Evolutionary conservation across 30 jellyfish, hydroid and myxozoan species (phyloP), one percentile per base, ranked within the genome.

Genomic region (Sanderia malayensis): DNA sequence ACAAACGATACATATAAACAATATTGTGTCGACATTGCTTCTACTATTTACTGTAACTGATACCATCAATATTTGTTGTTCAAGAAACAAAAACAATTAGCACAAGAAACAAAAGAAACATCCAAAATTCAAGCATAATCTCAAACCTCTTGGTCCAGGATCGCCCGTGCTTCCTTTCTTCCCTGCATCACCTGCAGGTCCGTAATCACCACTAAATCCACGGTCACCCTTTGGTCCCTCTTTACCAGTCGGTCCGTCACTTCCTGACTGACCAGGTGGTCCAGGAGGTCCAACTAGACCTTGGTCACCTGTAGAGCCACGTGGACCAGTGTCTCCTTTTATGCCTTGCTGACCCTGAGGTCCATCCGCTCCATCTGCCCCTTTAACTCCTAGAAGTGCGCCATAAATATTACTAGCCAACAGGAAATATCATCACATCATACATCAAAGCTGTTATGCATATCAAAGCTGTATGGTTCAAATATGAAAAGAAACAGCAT

Each of bases 201-300:
- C 77, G 15, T 7, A 41, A 4, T 7, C 77, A 28, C 77, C 77
- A 33, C 61, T 27, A 4, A 69, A 31, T 4, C 77, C 77, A 4
- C 11, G 61, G 32, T 18, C 27, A 28, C 77, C 77, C 31, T 49
- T 49, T 24, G 4, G 8, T 15, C 97, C 97, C 4, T 26, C 58
- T 23, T 67, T 69, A 4, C 97, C 97, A 11, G 94, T 89, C 71
- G 79, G 85, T 46, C 97, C 97, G 0, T 52, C 81, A 4, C 71
- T 41, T 30, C 97, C 97, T 46, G 58, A 46, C 21, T 2, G 60
- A 44, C 97, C 97, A 10, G 97, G 96, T 10, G 94, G 90, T 45
- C 97, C 97, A 20, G 80, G 86, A 2, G 94, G 96, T 2, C 97
- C 97, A 0, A 93, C 26, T 23, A 59, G 52, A 58, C 97, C 97